These are phyloP conservation scores for Drosophila tani DNA, from an alignment of 1,140 invertebrate species.

Conservation along the genomic window DNA sequence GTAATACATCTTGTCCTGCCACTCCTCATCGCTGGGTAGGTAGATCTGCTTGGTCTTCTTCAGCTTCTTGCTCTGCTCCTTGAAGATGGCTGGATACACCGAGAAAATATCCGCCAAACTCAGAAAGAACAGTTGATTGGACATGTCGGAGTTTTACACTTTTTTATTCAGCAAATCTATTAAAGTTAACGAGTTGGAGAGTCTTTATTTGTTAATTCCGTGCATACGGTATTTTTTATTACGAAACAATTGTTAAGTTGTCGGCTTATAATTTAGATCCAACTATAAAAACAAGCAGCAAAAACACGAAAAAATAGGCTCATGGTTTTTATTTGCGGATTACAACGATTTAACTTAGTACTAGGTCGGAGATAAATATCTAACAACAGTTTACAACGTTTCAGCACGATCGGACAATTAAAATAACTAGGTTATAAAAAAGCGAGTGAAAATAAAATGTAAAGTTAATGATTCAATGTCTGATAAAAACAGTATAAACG, in stretches of 20 bases:
- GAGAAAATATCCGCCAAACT: constrained; percentile 84
- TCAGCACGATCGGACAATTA: constrained; percentile 24
- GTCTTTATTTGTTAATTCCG: background rate
- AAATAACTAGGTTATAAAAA: background rate
- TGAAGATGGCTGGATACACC: constrained; percentile 82
- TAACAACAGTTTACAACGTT: background rate
- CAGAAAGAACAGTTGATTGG: constrained; percentile 81
- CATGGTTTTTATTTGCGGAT: background rate
- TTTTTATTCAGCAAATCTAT: background rate
- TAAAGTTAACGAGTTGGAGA: background rate
- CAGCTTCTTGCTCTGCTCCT: constrained; percentile 65
- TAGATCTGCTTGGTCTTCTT: constrained; percentile 83
- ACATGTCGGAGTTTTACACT: constrained; percentile 35
- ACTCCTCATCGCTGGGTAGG: constrained; percentile 90
- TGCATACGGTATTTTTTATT: background rate
- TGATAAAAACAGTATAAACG: constrained; percentile 3
- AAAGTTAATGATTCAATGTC: background rate
- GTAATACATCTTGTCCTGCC: constrained; percentile 90
- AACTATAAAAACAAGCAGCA: background rate
- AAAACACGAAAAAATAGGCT: constrained; percentile 12
- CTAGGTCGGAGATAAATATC: background rate
- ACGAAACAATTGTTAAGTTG: no score
- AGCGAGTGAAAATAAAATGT: background rate
- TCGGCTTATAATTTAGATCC: no score
- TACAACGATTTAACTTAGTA: constrained; percentile 1